Conservation (phyloP, 1,140 invertebrate genomes). For the Hycleus phaleratus region DNA sequence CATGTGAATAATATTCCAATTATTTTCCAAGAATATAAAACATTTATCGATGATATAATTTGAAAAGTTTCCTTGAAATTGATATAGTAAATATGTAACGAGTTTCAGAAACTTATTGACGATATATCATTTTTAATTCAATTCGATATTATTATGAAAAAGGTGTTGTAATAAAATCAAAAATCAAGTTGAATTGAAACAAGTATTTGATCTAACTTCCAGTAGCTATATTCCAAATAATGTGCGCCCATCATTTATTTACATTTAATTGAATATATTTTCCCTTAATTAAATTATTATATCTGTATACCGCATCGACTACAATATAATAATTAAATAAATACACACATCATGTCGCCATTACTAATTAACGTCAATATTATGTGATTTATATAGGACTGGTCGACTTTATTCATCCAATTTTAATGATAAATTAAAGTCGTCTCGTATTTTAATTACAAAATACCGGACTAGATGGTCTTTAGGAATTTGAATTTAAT, state of each 20-base stretch:
- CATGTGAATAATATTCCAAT: slow-evolving; percentile 17
- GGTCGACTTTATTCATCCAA: slow-evolving; percentile 18
- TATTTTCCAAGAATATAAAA: slow-evolving; percentile 7
- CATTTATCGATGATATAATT: slow-evolving; percentile 16
- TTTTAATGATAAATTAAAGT: no score
- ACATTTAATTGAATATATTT: slow-evolving; percentile 25
- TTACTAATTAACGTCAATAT: slow-evolving; percentile 35
- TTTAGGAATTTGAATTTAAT: no score
- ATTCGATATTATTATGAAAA: slow-evolving; percentile 17
- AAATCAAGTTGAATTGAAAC: slow-evolving; percentile 6
- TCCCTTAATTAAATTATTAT: slow-evolving; percentile 24
- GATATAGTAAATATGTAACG: slow-evolving; percentile 16
- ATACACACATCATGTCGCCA: slow-evolving; percentile 33
- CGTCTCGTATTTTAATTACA: no score
- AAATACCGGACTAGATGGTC: no score
- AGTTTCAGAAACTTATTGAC: slow-evolving; percentile 16
- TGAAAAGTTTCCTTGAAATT: slow-evolving; percentile 21
- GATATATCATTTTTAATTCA: slow-evolving; percentile 13
- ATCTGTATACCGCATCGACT: slow-evolving; percentile 14
- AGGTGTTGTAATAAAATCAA: slow-evolving; percentile 16
- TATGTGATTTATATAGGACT: slow-evolving; percentile 33
- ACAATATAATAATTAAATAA: slow-evolving; percentile 37
- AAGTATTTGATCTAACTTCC: slow-evolving; percentile 5
- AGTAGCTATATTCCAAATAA: slow-evolving; percentile 15
- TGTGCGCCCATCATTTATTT: slow-evolving; percentile 12